Evolutionary conservation across 2,888 invertebrate genomes (phyloP).

Genomic region (Cantharis flavilabris): DNA sequence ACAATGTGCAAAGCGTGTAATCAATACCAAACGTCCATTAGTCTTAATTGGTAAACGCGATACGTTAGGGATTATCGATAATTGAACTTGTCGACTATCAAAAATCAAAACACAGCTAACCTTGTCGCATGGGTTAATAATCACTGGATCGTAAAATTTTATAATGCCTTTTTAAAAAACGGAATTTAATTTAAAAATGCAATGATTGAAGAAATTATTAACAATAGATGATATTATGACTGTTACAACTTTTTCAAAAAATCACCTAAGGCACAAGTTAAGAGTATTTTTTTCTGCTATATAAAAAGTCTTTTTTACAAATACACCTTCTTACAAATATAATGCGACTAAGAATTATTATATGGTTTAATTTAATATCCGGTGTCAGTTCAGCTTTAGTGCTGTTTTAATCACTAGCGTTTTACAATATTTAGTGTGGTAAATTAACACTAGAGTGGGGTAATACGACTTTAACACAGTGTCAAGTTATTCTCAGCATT

Average conservation of each 20-base stretch:
- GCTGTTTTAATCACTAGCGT: not conserved
- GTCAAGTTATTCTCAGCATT: not conserved
- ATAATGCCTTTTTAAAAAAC: not conserved
- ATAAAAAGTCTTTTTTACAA: too few species aligned
- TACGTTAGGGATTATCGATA: slow-evolving; percentile 14
- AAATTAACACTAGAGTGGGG: not conserved
- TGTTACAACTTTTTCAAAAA: too few species aligned
- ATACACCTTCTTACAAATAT: too few species aligned
- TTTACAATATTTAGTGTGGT: not conserved
- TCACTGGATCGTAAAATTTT: not conserved
- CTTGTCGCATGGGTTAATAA: not conserved
- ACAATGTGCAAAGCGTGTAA: slow-evolving; percentile 2
- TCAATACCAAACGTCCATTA: slow-evolving; percentile 15
- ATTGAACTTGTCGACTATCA: slow-evolving; percentile 14
- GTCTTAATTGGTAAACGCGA: slow-evolving; percentile 9
- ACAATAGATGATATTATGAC: too few species aligned
- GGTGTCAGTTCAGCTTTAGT: not conserved
- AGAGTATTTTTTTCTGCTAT: too few species aligned
- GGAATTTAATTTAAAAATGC: not conserved
- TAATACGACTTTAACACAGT: not conserved
- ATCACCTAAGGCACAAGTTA: too few species aligned
- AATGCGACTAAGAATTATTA: too few species aligned
- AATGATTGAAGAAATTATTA: too few species aligned
- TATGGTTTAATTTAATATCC: too few species aligned
- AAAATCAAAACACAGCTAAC: slow-evolving; percentile 8